These are phyloP conservation scores for Prietella phreatophila DNA, from an alignment of 2,113 vertebrate species.

Conservation along the genomic window DNA sequence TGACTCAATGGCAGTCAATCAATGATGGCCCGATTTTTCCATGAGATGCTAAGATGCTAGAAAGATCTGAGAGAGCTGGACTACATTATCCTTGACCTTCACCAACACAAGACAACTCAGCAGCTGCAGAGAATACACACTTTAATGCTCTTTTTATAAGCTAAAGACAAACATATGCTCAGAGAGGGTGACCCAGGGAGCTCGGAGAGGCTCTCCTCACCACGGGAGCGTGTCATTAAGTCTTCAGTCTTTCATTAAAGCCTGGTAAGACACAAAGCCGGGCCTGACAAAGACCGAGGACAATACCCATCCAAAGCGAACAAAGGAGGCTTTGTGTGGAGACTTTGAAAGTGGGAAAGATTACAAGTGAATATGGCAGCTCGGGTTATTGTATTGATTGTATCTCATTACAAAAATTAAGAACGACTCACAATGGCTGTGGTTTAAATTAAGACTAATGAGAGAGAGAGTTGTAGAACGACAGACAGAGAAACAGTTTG, in stretches of 20 bases:
- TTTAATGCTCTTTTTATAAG: slow-evolving; percentile 41
- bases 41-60: slow-evolving; percentile 9
- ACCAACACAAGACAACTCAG: slow-evolving; percentile 27
- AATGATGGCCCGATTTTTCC: not conserved
- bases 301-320: slow-evolving; percentile 44
- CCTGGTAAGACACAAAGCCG: slow-evolving; percentile 23
- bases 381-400: slow-evolving; percentile 28
- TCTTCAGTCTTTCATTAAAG: slow-evolving; percentile 51
- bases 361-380: slow-evolving; percentile 35
- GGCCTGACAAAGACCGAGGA: slow-evolving; percentile 38
- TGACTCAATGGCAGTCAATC: slow-evolving; percentile 15
- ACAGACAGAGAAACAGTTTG: not conserved
- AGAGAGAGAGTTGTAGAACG: slow-evolving; percentile 10
- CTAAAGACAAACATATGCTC: slow-evolving; percentile 52
- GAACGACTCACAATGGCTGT: slow-evolving; percentile 11
- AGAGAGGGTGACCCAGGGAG: slow-evolving; percentile 16
- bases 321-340: slow-evolving; percentile 41
- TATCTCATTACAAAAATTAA: slow-evolving; percentile 29
- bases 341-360: slow-evolving; percentile 4
- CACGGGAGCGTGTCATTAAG: slow-evolving; percentile 49
- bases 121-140: slow-evolving; percentile 38
- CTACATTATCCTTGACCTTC: slow-evolving; percentile 37
- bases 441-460: slow-evolving; percentile 43
- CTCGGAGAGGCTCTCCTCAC: slow-evolving; percentile 1
- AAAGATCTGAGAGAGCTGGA: not conserved